Conservation (phyloP, 92 coral and sea anemone species). For the Zoanthus gigantus region DNA sequence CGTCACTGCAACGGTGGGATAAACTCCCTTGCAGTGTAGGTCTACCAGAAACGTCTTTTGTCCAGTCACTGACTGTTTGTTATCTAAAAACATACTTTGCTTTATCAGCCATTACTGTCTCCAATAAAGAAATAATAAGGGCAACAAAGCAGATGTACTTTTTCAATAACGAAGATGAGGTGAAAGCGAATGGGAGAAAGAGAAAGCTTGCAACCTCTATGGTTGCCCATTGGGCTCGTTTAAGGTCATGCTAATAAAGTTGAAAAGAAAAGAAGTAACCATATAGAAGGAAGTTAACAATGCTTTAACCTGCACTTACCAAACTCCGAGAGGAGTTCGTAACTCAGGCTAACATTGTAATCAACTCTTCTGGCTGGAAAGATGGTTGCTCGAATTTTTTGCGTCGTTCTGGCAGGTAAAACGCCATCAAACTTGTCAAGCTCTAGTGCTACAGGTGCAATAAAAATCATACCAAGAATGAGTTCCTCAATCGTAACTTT, state of each 20-base stretch:
- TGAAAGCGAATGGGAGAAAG: background rate
- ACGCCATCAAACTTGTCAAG: slow-evolving; percentile 64
- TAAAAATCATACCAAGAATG: background rate
- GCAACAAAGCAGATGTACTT: background rate
- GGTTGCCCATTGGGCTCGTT: too few relatives aligned
- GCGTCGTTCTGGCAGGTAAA: slow-evolving; percentile 91
- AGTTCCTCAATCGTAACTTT: too few relatives aligned
- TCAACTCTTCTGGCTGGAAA: slow-evolving; percentile 81
- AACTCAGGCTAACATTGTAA: slow-evolving; percentile 79
- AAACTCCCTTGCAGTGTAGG: slow-evolving; percentile 87
- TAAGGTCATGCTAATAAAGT: too few relatives aligned
- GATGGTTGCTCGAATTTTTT: slow-evolving; percentile 79
- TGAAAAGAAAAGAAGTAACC: too few relatives aligned
- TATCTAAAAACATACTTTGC: slow-evolving; percentile 15
- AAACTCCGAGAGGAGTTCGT: slow-evolving; percentile 74
- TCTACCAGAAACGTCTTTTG: slow-evolving; percentile 71
- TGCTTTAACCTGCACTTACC: slow-evolving; percentile 60
- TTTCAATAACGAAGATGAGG: background rate
- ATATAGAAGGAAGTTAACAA: too few relatives aligned
- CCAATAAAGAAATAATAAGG: background rate
- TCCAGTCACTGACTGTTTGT: slow-evolving; percentile 60
- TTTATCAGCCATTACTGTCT: background rate
- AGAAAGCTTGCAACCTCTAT: too few relatives aligned
- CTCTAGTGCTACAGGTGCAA: slow-evolving; percentile 65
- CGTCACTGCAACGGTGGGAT: slow-evolving; percentile 85